Conservation (phyloP, 2,888 invertebrate genomes). For the Ariolimax columbianus region DNA sequence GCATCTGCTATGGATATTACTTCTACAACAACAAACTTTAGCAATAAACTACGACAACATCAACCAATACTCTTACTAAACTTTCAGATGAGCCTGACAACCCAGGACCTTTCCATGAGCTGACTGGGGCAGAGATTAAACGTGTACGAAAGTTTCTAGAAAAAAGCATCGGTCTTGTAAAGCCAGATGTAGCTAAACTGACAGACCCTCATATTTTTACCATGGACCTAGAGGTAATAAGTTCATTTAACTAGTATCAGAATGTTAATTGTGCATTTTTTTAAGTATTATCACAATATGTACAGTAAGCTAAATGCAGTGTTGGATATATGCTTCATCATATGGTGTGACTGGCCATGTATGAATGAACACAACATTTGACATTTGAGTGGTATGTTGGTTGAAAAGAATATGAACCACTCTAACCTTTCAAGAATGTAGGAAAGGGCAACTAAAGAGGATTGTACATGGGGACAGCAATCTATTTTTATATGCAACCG, state of each 20-base stretch:
- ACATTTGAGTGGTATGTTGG: too few relatives aligned
- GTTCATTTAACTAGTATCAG: not conserved
- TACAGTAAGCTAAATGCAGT: too few relatives aligned
- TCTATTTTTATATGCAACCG: too few relatives aligned
- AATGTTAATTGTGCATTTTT: not conserved
- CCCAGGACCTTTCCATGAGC: constrained; percentile 44
- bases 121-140: constrained; percentile 36
- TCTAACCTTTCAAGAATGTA: too few relatives aligned
- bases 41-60: not conserved
- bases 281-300: too few relatives aligned
- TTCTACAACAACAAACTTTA: not conserved
- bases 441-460: too few relatives aligned
- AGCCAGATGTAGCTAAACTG: constrained; percentile 11
- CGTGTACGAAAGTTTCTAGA: constrained; percentile 26
- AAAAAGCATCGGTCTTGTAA: constrained; percentile 3
- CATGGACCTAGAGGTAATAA: constrained; percentile 34
- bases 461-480: too few relatives aligned
- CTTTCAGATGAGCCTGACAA: constrained; percentile 25
- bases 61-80: not conserved
- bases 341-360: too few relatives aligned
- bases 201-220: constrained; percentile 33
- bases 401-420: too few relatives aligned
- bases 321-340: too few relatives aligned
- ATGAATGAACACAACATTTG: too few relatives aligned
- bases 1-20: not conserved